These are phyloP conservation scores for Chaetodon trifasciatus DNA, from an alignment of 2,797 vertebrate species.

Conservation along the genomic window DNA sequence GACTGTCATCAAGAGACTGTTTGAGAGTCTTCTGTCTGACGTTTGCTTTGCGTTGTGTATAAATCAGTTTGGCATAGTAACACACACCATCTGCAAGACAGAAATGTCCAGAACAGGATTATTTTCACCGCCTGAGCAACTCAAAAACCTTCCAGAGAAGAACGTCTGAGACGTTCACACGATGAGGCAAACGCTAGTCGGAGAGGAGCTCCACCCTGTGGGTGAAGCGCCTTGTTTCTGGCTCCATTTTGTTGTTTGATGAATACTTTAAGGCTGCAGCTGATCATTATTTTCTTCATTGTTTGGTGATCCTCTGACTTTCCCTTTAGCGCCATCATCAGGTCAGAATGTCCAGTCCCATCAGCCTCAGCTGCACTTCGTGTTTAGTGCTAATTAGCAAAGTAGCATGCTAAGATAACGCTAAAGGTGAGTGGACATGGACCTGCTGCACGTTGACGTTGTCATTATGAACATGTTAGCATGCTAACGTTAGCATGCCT, in stretches of 20 bases:
- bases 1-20: not conserved
- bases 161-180: not conserved
- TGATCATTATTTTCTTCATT: not conserved
- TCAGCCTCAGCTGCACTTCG: not conserved
- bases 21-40: not conserved
- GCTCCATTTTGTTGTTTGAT: not conserved
- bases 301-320: not conserved
- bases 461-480: not conserved
- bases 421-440: not conserved
- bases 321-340: not conserved
- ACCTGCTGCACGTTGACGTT: too few relatives aligned
- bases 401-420: not conserved
- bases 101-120: not conserved
- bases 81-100: conserved; percentile 14
- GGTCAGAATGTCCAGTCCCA: not conserved
- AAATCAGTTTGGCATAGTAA: conserved; percentile 22
- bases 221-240: not conserved
- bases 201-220: not conserved
- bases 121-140: not conserved
- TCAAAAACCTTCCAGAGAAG: not conserved
- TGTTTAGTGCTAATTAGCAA: not conserved
- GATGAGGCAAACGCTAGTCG: not conserved
- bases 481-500: not conserved
- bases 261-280: not conserved
- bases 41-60: not conserved